Evolutionary conservation across 1,140 invertebrate genomes (phyloP).

Genomic region (Bombus pyrosoma): DNA sequence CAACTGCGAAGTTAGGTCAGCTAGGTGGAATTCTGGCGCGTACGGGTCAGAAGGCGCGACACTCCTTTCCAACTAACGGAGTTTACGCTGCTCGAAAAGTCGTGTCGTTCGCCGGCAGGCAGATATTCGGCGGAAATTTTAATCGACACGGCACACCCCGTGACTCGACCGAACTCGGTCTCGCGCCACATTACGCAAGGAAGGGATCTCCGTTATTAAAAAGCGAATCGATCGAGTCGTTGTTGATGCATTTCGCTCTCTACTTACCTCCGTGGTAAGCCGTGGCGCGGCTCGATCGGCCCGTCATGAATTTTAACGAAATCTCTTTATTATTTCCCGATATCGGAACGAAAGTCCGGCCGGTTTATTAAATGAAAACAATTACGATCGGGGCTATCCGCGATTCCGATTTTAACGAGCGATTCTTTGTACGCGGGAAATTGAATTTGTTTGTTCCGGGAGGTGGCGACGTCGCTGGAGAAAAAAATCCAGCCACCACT

Average conservation of each 20-base stretch:
- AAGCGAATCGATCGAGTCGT: slow-evolving; percentile 40
- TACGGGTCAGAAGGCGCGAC: slow-evolving; percentile 52
- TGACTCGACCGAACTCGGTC: not conserved
- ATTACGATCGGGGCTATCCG: slow-evolving; percentile 27
- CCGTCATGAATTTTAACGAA: slow-evolving; percentile 29
- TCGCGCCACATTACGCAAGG: slow-evolving; percentile 32
- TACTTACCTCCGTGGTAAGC: slow-evolving; percentile 15
- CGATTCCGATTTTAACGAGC: slow-evolving; percentile 25
- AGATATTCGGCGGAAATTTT: slow-evolving; percentile 43
- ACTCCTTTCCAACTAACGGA: slow-evolving; percentile 40
- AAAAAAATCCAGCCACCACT: not conserved
- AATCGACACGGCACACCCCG: slow-evolving; percentile 26
- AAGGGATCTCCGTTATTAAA: slow-evolving; percentile 46
- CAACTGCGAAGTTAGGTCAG: slow-evolving; percentile 51
- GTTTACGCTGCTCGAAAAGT: not conserved
- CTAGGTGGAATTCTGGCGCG: slow-evolving; percentile 61
- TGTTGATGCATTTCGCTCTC: slow-evolving; percentile 14
- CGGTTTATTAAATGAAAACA: slow-evolving; percentile 47
- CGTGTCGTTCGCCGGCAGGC: too few species aligned
- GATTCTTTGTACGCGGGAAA: not conserved
- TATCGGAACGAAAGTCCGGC: slow-evolving; percentile 18
- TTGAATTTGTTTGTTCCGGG: slow-evolving; percentile 29
- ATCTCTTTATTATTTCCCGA: slow-evolving; percentile 31
- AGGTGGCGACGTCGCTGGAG: not conserved
- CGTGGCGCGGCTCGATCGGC: not conserved